Evolutionary conservation across 2,888 invertebrate genomes (phyloP), one percentile per base, ranked within the genome.

Genomic region (Heliconius charithonia): DNA sequence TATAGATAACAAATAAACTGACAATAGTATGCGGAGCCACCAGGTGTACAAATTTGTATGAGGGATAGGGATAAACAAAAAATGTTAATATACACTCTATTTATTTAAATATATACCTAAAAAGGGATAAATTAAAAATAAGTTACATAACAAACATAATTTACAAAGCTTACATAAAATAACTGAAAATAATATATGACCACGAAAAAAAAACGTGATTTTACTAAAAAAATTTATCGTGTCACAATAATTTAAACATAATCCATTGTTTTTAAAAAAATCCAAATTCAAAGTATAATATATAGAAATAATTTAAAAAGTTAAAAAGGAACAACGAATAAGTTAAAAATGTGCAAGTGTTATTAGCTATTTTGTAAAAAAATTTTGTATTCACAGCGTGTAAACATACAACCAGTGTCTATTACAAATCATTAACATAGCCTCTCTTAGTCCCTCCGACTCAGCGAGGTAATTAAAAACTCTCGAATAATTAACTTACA

Each of bases 401-500:
- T 62, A 79, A 73, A 76, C 41, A 75, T 81, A 78, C 75, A 82
- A 82, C 80, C 79, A 79, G 80, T 80, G 79, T 82, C 45, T 67
- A 76, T 78, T 78, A 81, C 76, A 80, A 82, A 81, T 81, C 76
- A 87, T 87, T 87, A 89, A 89, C 88, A 88, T 88, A 89, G 89
- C 89, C 90, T 89, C 88, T 85, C 84, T 83, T 81, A 85, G 85
- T 86, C 86, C 84, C 82, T 80, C 76, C 79, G 83, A 86, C 87
- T 84, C 84, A 82, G 85, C 83, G 79, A 86, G 86, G 88, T 86
- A 87, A 88, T 88, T 89, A 88, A 91, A 90, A 91, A 84, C 83
- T 84, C 88, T 89, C 83, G 84, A 89, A 85, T 87, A 87, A 83
- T 86, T 88, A 91, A 90, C 90, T 92, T 91, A 91, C 88, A 86